Evolutionary conservation across 2,797 vertebrate species (phyloP), one percentile per base, ranked within the genome.

Genomic region (Notamacropus eugenii): DNA sequence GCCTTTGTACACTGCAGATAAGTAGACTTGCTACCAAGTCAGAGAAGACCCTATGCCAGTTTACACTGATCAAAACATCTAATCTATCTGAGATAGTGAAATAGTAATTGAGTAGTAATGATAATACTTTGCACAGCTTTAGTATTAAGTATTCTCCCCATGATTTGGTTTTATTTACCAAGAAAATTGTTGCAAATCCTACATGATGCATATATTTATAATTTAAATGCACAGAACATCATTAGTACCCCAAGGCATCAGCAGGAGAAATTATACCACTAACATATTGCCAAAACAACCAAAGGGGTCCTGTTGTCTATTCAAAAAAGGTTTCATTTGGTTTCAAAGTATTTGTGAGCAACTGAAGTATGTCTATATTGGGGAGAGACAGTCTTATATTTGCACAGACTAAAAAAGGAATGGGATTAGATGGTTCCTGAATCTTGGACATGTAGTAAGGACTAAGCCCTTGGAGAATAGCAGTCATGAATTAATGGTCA

Each of bases 131-230:
- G 52, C 31, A 52, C 29, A 94, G 56, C n/a, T 90, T 95, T 94
- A 92, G 12, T 96, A 82, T 94, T 67, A 55, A 94, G 31, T 92
- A 28, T 4, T 94, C n/a, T 95, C 58, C n/a, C 93, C 92, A 95
- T 94, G 29, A 52, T 92, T 97, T 74, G 22, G 31, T 92, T 96
- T 94, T 90, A 55, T n/a, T 31, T 94, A 95, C 52, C 50, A 94
- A 94, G 62, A 40, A 93, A 94, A 95, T 93, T 67, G 8, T 27
- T 91, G 0, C 82, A 62, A 96, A 92, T 92, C 90, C 52, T 97
- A 54, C 13, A 29, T 1, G 0, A 12, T 67, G 29, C 24, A 54
- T 94, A 94, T 5, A 22, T 92, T 90, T 54, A 54, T 93, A 62
- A 93, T 90, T 91, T 87, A 94, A 94, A 92, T 28, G 46, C 62